A percentile compares a stretch with the other conserved stretches of the same genome.
Conservation (phyloP, 2,797 vertebrate genomes). For the Tadarida brasiliensis region DNA sequence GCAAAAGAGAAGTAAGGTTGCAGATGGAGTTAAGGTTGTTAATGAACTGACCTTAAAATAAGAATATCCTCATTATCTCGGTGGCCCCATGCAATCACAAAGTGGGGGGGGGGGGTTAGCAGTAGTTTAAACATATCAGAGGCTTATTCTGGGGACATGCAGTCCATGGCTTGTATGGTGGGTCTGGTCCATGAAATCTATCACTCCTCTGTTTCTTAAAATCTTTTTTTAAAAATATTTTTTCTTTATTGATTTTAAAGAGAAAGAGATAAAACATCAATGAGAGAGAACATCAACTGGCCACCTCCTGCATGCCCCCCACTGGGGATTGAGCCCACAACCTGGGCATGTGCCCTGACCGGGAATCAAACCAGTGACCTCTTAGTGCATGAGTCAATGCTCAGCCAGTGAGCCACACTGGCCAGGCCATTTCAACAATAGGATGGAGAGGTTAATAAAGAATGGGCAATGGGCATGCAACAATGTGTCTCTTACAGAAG, state of each 20-base stretch:
- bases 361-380: no score
- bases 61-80: not conserved
- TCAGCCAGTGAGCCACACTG: no score
- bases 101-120: not conserved
- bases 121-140: not conserved
- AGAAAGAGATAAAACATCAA: no score
- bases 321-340: no score
- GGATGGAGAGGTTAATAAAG: not conserved
- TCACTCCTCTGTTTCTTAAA: not conserved
- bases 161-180: not conserved
- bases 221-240: not conserved
- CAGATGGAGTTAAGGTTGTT: not conserved
- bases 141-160: not conserved
- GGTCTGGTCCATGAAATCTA: not conserved
- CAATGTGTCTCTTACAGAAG: not conserved
- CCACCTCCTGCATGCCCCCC: no score
- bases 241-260: no score
- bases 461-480: not conserved
- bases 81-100: not conserved
- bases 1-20: not conserved
- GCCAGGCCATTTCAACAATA: not conserved
- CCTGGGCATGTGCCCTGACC: no score
- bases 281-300: no score
- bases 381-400: no score
- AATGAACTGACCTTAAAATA: not conserved